phyloP scores from a whole-genome alignment of 1,140 invertebrate genomes.

The Latrodectus geometricus region DNA sequence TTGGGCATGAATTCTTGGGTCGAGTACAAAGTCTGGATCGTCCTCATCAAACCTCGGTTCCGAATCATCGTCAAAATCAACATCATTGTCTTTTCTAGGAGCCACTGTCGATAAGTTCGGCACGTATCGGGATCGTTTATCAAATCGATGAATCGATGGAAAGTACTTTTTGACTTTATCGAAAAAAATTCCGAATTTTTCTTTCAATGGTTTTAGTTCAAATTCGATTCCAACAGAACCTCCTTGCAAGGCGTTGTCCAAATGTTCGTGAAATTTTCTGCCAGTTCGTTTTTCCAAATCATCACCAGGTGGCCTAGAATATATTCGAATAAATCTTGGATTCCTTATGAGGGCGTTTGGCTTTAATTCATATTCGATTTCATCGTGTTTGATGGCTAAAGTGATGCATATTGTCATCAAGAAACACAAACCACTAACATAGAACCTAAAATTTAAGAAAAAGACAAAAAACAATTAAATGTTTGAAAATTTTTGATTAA shows the following conservation, averaged over 20 bases:
- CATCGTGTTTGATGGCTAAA: background rate
- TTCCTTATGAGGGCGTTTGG: background rate
- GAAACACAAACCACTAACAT: no score
- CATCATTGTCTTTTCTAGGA: background rate
- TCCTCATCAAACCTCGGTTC: background rate
- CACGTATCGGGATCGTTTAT: background rate
- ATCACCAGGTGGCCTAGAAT: background rate
- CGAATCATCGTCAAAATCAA: background rate
- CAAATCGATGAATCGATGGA: background rate
- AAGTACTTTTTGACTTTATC: background rate
- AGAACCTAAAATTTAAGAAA: no score
- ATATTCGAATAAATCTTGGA: background rate
- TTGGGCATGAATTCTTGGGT: no score
- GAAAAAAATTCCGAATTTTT: background rate
- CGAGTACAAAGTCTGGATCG: background rate
- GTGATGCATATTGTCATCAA: background rate
- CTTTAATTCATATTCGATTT: background rate
- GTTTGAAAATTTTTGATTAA: no score
- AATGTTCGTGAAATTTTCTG: background rate
- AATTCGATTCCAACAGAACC: background rate
- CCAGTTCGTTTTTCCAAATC: background rate
- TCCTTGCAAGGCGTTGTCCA: background rate
- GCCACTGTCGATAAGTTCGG: background rate
- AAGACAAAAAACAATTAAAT: no score
- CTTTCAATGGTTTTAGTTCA: background rate